Evolutionary conservation across 1,140 invertebrate genomes (phyloP).

Genomic region (Chlorops oryzae): DNA sequence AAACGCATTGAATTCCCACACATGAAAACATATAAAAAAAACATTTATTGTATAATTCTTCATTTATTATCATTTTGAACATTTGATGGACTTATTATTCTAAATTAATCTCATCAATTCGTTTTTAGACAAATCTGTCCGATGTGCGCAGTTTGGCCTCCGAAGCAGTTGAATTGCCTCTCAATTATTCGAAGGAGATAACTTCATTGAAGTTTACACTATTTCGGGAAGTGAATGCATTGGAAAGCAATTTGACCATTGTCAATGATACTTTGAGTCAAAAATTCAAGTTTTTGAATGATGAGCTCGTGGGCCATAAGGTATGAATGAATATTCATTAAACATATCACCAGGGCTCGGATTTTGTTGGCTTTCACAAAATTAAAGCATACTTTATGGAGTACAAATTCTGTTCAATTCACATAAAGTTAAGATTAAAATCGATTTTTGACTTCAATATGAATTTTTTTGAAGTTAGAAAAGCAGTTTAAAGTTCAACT

Average conservation of each 20-base stretch:
- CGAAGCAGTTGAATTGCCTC: constrained; percentile 12
- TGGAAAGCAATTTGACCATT: constrained; percentile 24
- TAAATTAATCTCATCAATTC: neutral
- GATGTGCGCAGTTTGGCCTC: constrained; percentile 19
- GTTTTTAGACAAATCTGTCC: constrained; percentile 23
- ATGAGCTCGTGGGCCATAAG: constrained; percentile 32
- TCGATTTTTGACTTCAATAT: too few relatives aligned
- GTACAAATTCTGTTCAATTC: too few relatives aligned
- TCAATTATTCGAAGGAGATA: constrained; percentile 30
- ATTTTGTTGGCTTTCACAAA: too few relatives aligned
- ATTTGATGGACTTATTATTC: neutral
- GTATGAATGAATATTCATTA: constrained; percentile 18
- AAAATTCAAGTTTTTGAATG: constrained; percentile 31
- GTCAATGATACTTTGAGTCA: constrained; percentile 37
- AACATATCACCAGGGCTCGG: too few relatives aligned
- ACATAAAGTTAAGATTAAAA: too few relatives aligned
- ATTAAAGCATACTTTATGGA: too few relatives aligned
- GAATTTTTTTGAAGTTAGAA: too few relatives aligned
- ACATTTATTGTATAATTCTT: neutral
- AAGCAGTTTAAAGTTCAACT: too few relatives aligned
- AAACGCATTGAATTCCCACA: neutral
- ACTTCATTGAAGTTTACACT: constrained; percentile 21
- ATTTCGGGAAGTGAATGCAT: constrained; percentile 17
- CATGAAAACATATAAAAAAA: neutral
- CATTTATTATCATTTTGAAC: too few relatives aligned